These are phyloP conservation scores for Mercenaria mercenaria DNA, from an alignment of 1,140 invertebrate genomes.

Conservation along the genomic window DNA sequence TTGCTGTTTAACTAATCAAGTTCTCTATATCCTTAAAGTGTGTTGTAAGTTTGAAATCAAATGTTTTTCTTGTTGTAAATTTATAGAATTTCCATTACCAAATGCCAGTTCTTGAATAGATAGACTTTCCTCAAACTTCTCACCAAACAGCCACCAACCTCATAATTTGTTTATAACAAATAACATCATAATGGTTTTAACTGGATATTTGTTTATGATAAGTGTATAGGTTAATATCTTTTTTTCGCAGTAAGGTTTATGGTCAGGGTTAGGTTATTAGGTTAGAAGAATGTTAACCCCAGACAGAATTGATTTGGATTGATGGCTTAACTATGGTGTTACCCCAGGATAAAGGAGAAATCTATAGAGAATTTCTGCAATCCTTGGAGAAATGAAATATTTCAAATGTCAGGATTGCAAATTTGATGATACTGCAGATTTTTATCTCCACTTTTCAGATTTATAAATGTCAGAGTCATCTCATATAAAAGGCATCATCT, in stretches of 20 bases:
- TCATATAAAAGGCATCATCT: too few relatives aligned
- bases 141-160: too few relatives aligned
- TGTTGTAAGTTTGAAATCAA: too few relatives aligned
- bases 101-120: too few relatives aligned
- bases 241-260: background rate
- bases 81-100: too few relatives aligned
- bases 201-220: conserved; percentile 16
- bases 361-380: background rate
- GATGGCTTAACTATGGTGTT: background rate
- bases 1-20: too few relatives aligned
- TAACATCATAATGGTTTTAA: background rate
- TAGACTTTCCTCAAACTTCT: too few relatives aligned
- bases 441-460: background rate
- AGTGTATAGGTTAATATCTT: background rate
- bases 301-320: background rate
- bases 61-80: too few relatives aligned
- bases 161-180: background rate
- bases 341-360: background rate
- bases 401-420: conserved; percentile 4
- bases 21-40: too few relatives aligned
- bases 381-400: background rate
- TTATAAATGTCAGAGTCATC: background rate
- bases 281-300: background rate
- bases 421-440: conserved; percentile 13
- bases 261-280: background rate